Base-by-base conservation (phyloP, 2,797 vertebrate species). In the Gymnoscopelus microlampas region DNA sequence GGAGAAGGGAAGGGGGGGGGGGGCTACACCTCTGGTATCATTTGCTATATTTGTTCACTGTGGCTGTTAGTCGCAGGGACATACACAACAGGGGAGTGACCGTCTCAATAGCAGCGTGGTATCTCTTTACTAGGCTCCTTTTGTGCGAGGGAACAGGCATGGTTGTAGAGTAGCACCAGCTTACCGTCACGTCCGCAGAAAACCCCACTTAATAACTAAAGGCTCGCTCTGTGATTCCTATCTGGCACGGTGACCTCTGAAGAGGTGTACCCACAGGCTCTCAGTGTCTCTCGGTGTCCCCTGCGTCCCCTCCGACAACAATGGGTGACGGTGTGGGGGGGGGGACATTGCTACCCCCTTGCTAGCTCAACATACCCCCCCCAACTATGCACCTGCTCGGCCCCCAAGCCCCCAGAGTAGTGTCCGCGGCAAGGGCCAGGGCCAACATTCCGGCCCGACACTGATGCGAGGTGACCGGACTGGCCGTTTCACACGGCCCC, bases 401-500 rank as follows among this genome's bases (percentile, higher is more conserved):
- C 73, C 71, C 11, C 63, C 77, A 74, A 63, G 10, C 81, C 79
- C 86, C 83, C 84, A 75, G 87, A 85, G 86, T 91, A 85, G 82
- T 85, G 78, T 89, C 84, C 84, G 74, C 62, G 55, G 68, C 76
- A 67, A 26, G 35, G 79, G 83, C 76, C 78, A 51, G 80, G 85
- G 79, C 85, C 76, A 74, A 82, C 90, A 93, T 93, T 93, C 88
- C 89, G 73, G 82, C 66, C 83, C 87, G 86, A 90, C 89, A 79
- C 85, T 94, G 90, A 94, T 94, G 91, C 90, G 86, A 90, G 87
- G 85, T 91, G 93, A 93, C 93, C 91, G 82, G 73, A 83, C 81
- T 68, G 86, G 82, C 75, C 78, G 76, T 72, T 91, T 91, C 91
- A 88, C 91, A 88, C 82, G 79, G 83, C 88, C 90, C 88, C 90